Conservation (phyloP, 2,888 invertebrate genomes). For the Adineta ricciae region DNA sequence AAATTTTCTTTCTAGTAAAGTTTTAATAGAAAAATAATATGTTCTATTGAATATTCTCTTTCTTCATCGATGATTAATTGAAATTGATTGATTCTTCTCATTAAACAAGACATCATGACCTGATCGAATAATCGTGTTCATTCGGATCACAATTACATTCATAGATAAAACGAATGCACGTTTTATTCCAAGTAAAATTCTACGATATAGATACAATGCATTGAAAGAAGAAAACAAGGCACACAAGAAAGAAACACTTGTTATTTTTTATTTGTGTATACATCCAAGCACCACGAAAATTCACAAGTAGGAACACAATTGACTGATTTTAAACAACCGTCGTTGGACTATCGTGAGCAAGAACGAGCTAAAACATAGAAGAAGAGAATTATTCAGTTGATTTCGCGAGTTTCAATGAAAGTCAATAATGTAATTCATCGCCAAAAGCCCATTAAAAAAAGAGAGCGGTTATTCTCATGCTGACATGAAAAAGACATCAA, state of each 20-base stretch:
- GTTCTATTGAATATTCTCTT: too few species aligned
- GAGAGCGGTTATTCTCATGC: neutral
- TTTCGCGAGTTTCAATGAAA: too few species aligned
- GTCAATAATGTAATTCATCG: neutral
- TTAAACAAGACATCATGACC: too few species aligned
- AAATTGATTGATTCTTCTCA: too few species aligned
- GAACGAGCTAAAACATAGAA: neutral
- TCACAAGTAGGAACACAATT: neutral
- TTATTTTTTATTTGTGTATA: neutral
- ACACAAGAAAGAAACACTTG: neutral
- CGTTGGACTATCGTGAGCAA: constrained; percentile 16
- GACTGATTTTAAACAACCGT: neutral
- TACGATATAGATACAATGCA: neutral
- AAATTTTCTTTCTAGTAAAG: too few species aligned
- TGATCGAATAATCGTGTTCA: too few species aligned
- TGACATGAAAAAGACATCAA: neutral
- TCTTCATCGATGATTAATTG: too few species aligned
- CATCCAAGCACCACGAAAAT: neutral
- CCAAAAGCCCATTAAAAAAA: neutral
- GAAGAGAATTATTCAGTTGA: neutral
- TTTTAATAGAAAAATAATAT: too few species aligned
- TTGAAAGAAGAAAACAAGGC: neutral
- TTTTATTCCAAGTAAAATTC: neutral
- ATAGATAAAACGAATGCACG: neutral
- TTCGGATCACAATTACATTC: too few species aligned